phyloP scores from a whole-genome alignment of 1,140 invertebrate species.

The Patella vulgata region DNA sequence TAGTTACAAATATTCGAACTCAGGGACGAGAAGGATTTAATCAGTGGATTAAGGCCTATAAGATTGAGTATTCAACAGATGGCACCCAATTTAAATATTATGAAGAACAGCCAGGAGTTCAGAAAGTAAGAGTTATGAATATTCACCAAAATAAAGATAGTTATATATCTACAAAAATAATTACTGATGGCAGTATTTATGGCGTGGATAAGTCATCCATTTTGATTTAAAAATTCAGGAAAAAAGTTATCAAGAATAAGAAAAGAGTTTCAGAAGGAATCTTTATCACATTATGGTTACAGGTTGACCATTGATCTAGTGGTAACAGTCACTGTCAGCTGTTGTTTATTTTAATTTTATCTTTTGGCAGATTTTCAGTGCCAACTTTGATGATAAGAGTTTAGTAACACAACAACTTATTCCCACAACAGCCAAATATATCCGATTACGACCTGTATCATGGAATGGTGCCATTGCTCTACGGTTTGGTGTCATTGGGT shows the following conservation, averaged over 20 bases:
- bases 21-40: constrained; percentile 5
- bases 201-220: too few relatives aligned
- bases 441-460: constrained; percentile 29
- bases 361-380: constrained; percentile 7
- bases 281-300: too few relatives aligned
- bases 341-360: too few relatives aligned
- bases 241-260: too few relatives aligned
- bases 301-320: too few relatives aligned
- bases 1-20: constrained; percentile 9
- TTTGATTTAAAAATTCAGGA: too few relatives aligned
- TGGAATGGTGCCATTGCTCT: constrained; percentile 28
- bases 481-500: constrained; percentile 40
- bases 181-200: too few relatives aligned
- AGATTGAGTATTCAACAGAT: constrained; percentile 14
- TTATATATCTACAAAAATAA: too few relatives aligned
- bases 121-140: constrained; percentile 3
- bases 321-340: too few relatives aligned
- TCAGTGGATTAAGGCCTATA: constrained; percentile 16
- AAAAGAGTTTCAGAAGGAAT: too few relatives aligned
- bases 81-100: constrained; percentile 13
- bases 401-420: constrained; percentile 1
- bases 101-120: neutral
- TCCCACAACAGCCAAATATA: constrained; percentile 34
- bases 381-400: constrained; percentile 11
- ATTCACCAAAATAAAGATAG: neutral